Conservation (phyloP, 2,888 invertebrate genomes). For the Troides aeacus region DNA sequence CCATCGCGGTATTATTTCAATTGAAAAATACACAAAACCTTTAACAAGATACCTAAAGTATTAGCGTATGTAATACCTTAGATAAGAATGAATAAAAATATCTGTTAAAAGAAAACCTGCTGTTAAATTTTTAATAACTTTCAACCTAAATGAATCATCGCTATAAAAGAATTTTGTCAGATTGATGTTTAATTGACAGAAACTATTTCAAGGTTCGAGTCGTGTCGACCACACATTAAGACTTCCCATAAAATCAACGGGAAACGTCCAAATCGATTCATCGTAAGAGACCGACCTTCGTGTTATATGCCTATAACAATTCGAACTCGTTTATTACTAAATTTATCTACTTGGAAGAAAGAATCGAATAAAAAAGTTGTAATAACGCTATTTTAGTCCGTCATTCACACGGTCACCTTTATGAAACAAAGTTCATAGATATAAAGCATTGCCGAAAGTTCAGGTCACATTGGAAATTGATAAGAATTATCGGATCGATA, state of each 20-base stretch:
- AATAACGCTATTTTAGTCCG: constrained; percentile 33
- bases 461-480: constrained; percentile 42
- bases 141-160: constrained; percentile 7
- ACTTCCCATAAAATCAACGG: constrained; percentile 67
- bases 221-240: constrained; percentile 71
- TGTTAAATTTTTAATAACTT: constrained; percentile 9
- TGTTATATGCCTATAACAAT: constrained; percentile 64
- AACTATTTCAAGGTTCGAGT: constrained; percentile 43
- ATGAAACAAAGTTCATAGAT: constrained; percentile 22
- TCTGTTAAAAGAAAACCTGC: neutral
- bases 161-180: constrained; percentile 22
- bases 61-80: neutral
- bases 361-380: constrained; percentile 46
- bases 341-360: constrained; percentile 55
- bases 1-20: too few species aligned
- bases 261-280: constrained; percentile 46
- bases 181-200: constrained; percentile 31
- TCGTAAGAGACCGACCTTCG: constrained; percentile 50
- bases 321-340: constrained; percentile 53
- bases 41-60: too few species aligned
- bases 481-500: constrained; percentile 48
- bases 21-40: too few species aligned
- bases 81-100: neutral
- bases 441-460: constrained; percentile 31
- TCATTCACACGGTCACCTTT: constrained; percentile 37